Conservation (phyloP, 2,888 invertebrate species). For the Cataglyphis rosenhaueri region DNA sequence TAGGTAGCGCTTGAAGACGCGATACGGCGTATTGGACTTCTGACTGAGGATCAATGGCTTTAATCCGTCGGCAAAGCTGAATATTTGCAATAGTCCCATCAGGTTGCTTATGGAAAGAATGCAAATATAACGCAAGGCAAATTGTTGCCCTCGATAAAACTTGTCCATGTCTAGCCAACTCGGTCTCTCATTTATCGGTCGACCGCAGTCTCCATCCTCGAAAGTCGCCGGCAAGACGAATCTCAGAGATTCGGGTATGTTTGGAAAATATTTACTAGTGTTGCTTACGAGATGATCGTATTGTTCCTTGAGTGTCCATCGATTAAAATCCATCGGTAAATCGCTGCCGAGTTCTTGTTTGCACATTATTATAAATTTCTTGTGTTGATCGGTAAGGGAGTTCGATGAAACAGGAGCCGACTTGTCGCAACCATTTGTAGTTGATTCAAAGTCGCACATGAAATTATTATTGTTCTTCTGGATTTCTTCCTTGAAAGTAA, state of each 20-base stretch:
- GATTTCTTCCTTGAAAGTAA: not conserved
- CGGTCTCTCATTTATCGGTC: slow-evolving; percentile 77
- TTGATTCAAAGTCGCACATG: not conserved
- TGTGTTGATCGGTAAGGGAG: not conserved
- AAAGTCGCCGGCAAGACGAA: slow-evolving; percentile 39
- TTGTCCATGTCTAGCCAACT: slow-evolving; percentile 85
- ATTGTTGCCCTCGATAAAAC: slow-evolving; percentile 85
- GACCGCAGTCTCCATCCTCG: slow-evolving; percentile 73
- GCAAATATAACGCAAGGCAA: slow-evolving; percentile 84
- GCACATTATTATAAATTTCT: not conserved
- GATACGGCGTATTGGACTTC: slow-evolving; percentile 85
- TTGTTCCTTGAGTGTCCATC: not conserved
- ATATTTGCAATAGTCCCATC: slow-evolving; percentile 83
- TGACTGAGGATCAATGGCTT: slow-evolving; percentile 86
- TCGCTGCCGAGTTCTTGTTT: not conserved
- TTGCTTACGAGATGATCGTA: slow-evolving; percentile 4
- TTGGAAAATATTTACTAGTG: slow-evolving; percentile 5
- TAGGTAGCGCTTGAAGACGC: slow-evolving; percentile 85
- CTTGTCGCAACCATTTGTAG: not conserved
- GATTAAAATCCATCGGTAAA: slow-evolving; percentile 15
- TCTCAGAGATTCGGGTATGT: slow-evolving; percentile 44
- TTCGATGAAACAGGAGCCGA: not conserved
- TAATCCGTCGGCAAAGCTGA: slow-evolving; percentile 84
- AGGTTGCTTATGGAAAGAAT: slow-evolving; percentile 82
- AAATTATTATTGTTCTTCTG: not conserved